These are phyloP conservation scores for Halichoeres trimaculatus DNA, from an alignment of 2,113 vertebrate species.

Conservation along the genomic window DNA sequence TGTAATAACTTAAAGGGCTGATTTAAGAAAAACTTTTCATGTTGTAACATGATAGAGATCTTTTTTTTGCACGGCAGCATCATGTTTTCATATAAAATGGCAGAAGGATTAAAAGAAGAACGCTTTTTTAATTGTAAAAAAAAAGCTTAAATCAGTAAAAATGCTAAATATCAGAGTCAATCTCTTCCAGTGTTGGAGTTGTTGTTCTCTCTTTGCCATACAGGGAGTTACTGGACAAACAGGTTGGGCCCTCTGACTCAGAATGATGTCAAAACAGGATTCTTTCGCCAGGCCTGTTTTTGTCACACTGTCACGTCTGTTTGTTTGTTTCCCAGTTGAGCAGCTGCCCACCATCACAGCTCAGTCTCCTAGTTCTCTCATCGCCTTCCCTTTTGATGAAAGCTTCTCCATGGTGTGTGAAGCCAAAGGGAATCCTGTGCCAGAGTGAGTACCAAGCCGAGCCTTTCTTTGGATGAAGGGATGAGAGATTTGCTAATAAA, in stretches of 20 bases:
- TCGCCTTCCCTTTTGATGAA: conserved; percentile 94
- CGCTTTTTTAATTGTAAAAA: not conserved
- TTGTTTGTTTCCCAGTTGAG: conserved; percentile 84
- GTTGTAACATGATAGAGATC: too few species aligned
- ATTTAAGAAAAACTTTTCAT: too few species aligned
- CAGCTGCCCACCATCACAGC: conserved; percentile 93
- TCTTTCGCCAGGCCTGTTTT: conserved; percentile 4
- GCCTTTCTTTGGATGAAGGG: not conserved
- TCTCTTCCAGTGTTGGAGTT: not conserved
- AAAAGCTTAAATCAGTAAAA: too few species aligned
- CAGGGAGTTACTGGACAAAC: not conserved
- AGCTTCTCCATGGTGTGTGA: conserved; percentile 91
- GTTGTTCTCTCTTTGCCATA: not conserved
- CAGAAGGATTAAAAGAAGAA: too few species aligned
- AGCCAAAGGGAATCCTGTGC: conserved; percentile 93
- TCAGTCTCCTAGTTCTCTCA: conserved; percentile 85
- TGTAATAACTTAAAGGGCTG: too few species aligned
- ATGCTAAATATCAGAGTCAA: not conserved
- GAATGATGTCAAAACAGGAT: not conserved
- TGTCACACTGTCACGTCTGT: conserved; percentile 40
- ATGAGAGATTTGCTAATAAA: conserved; percentile 17
- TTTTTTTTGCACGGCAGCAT: too few species aligned
- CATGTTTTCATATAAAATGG: too few species aligned
- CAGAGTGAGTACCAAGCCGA: conserved; percentile 85
- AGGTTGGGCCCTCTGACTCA: conserved; percentile 35